Evolutionary conservation across 2,797 vertebrate species (phyloP), one percentile per base, ranked within the genome.

Genomic region (Pseudopleuronectes americanus): DNA sequence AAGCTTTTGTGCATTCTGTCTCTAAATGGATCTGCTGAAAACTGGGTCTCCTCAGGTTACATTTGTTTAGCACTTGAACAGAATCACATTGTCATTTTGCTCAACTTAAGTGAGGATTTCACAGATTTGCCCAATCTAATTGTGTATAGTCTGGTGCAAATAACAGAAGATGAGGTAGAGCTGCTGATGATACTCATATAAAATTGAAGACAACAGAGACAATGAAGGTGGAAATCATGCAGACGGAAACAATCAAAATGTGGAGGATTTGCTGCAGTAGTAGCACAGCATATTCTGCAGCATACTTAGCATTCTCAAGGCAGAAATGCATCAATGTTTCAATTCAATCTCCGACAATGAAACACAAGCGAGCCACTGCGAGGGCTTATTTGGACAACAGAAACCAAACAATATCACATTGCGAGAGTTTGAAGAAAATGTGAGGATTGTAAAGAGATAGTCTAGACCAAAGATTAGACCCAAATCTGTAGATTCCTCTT

Each of bases 1-100:
- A 0, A 57, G 61, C 65, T 68, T 76, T 62, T 68, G 69, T 59
- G 69, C 69, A 48, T 43, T 22, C 62, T 61, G 68, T 67, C 55
- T 68, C 51, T 28, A 33, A 81, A 69, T 64, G 55, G 23, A 51
- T 72, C 64, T 52, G 55, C 62, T 12, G 21, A 8, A 64, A 24
- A 22, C 48, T 0, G 19, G 38, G 47, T 55, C 57, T 56, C 52
- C 65, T 71, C 57, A 4, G 78, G 68, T 73, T 57, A 62, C 19
- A 4, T 61, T 24, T 59, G 51, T 33, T 53, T 36, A 49, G 36
- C 26, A 8, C 57, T 57, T 26, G 2, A 45, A 52, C 12, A 31
- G 33, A 78, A 54, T 47, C 21, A 8, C 14, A 24, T 26, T 45
- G 53, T 48, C 0, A 23, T 47, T 63, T 49, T 38, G 33, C 21